These are phyloP conservation scores for Siniperca scherzeri DNA, from an alignment of 2,797 vertebrate species.

Conservation along the genomic window DNA sequence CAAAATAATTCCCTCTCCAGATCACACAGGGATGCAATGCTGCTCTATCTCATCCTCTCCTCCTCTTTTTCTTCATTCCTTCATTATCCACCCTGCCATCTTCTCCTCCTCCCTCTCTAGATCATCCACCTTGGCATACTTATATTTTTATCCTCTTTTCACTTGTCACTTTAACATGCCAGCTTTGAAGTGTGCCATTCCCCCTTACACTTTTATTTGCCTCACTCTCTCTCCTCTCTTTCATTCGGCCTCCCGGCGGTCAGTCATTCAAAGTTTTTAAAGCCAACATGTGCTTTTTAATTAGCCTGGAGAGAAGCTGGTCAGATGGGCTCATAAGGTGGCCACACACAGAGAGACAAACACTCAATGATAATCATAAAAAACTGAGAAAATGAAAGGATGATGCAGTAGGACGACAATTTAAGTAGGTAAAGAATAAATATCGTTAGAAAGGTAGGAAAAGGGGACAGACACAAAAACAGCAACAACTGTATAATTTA, in stretches of 20 bases:
- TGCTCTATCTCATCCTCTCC: conserved; percentile 38
- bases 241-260: conserved; percentile 3
- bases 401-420: background rate
- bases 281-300: conserved; percentile 38
- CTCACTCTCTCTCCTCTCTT: background rate
- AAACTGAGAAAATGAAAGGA: background rate
- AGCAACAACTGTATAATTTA: background rate
- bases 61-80: conserved; percentile 15
- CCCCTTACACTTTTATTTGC: conserved; percentile 6
- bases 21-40: conserved; percentile 52
- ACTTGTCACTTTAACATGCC: conserved; percentile 12
- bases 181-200: conserved; percentile 31
- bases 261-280: background rate
- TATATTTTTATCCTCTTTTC: conserved; percentile 22
- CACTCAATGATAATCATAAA: background rate
- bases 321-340: conserved; percentile 1
- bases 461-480: background rate
- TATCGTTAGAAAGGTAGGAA: background rate
- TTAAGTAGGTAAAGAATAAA: background rate
- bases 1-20: conserved; percentile 71
- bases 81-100: conserved; percentile 26
- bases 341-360: conserved; percentile 24
- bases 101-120: conserved; percentile 23
- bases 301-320: conserved; percentile 32
- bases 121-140: background rate